phyloP scores from a whole-genome alignment of 2,888 invertebrate species.

The Chymomyza procnemis region DNA sequence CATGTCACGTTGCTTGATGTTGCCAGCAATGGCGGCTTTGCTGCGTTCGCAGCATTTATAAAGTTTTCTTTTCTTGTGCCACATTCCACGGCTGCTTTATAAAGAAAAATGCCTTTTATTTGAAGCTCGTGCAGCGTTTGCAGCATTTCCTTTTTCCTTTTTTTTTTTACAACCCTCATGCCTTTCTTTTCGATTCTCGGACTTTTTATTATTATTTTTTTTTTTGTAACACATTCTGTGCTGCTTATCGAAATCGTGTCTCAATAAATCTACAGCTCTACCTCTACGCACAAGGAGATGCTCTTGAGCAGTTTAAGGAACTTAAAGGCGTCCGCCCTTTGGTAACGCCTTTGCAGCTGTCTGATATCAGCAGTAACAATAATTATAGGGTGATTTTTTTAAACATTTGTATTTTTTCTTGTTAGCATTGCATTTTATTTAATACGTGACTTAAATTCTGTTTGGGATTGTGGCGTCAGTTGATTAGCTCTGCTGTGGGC shows the following conservation, averaged over 20 bases:
- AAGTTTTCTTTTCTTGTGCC: conserved; percentile 45
- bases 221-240: conserved; percentile 23
- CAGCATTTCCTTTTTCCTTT: conserved; percentile 10
- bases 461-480: too few relatives aligned
- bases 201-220: conserved; percentile 12
- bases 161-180: background rate
- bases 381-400: too few relatives aligned
- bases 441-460: too few relatives aligned
- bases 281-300: conserved; percentile 1
- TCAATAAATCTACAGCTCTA: conserved; percentile 62
- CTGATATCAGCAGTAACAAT: conserved; percentile 12
- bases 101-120: conserved; percentile 46
- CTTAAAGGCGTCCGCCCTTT: background rate
- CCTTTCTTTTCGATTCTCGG: background rate
- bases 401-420: too few relatives aligned
- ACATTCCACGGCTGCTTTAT: conserved; percentile 1
- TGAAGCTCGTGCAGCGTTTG: conserved; percentile 25
- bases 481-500: too few relatives aligned
- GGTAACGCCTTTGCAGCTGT: conserved; percentile 35
- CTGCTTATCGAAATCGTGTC: conserved; percentile 64
- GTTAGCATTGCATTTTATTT: too few relatives aligned
- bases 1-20: background rate
- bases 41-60: conserved; percentile 35
- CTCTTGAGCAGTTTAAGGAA: background rate
- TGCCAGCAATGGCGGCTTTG: background rate